Percentiles rank a stretch among this genome's conserved stretches.
These are phyloP conservation scores for Platycheirus rosarum DNA, from an alignment of 2,888 invertebrate genomes.

Conservation along the genomic window DNA sequence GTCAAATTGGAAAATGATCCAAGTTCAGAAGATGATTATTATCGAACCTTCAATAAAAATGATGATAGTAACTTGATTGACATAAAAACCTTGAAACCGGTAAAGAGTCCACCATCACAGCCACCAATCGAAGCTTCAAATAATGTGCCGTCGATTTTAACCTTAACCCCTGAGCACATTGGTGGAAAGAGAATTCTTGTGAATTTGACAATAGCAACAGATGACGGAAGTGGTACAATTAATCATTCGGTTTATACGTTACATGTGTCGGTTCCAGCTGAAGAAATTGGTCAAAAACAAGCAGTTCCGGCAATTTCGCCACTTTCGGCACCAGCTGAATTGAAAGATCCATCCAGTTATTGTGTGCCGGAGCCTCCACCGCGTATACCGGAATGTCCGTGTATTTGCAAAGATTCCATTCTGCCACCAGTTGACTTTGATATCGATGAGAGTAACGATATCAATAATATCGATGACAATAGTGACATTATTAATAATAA, in stretches of 20 bases:
- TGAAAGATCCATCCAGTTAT: conserved; percentile 59
- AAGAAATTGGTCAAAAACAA: conserved; percentile 76
- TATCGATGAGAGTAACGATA: conserved; percentile 46
- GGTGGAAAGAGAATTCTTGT: conserved; percentile 87
- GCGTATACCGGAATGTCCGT: conserved; percentile 81
- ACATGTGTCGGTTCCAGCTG: conserved; percentile 90
- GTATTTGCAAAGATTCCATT: conserved; percentile 76
- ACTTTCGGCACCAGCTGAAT: conserved; percentile 43
- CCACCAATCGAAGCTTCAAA: conserved; percentile 6
- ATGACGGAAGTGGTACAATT: conserved; percentile 84
- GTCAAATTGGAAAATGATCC: conserved; percentile 79
- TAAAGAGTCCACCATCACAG: conserved; percentile 38
- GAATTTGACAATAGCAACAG: conserved; percentile 91
- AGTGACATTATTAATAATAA: conserved; percentile 21
- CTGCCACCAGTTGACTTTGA: conserved; percentile 69
- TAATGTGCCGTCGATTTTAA: conserved; percentile 28
- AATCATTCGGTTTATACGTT: conserved; percentile 89
- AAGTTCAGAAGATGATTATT: conserved; percentile 78
- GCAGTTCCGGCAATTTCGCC: too few relatives aligned
- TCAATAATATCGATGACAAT: conserved; percentile 33
- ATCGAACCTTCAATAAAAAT: conserved; percentile 76
- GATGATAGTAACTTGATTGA: conserved; percentile 28
- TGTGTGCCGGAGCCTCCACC: conserved; percentile 81
- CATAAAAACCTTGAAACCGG: conserved; percentile 41
- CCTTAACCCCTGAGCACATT: conserved; percentile 76